Evolutionary conservation across 2,888 invertebrate species (phyloP), one percentile per base, ranked within the genome.

Genomic region (Ophion ellenae): DNA sequence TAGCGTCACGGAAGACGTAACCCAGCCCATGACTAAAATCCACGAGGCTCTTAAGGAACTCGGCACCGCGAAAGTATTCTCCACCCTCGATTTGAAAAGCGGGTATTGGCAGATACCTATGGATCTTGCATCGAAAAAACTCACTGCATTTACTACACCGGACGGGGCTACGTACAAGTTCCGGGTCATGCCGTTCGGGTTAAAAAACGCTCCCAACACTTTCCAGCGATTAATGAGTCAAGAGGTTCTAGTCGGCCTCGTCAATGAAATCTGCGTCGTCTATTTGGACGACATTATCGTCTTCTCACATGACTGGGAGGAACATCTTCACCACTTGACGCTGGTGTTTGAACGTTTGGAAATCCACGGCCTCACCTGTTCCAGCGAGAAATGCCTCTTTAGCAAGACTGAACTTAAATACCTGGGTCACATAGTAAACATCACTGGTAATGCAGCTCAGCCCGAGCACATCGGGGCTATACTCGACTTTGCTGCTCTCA

Each of bases 51-150:
- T 91, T 0, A 86, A 88, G 20, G 88, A 87, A 20, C 73, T 91
- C 0, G 89, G 90, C 0, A 76, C 64, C 10, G 91, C 92, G 0
- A 77, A 63, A n/a, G 81, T 91, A 7, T 92, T 92, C 67, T 85
- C 90, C 4, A 89, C 90, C 10, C 71, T 92, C 2, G 91, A 93
- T 32, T 73, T 92, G 5, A 88, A 89, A 40, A 87, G 88, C 66
- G 91, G 91, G 6, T 93, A 91, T 61, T 92, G 92, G 91, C 91
- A 92, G 47, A 81, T 92, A 0, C 90, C 89, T 1, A 85, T 92
- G 86, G 87, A 86, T 5, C 79, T 77, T 2, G 64, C 82, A 5
- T 85, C 88, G 0, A 88, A 85, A 17, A 83, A 75, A 63, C 82
- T 87, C 7, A 91, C 92, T 0, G 91, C 90, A 1, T 91, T 91